phyloP scores from a whole-genome alignment of 53 echinoderm and acorn worm genomes.

The Pentamera pediparva region DNA sequence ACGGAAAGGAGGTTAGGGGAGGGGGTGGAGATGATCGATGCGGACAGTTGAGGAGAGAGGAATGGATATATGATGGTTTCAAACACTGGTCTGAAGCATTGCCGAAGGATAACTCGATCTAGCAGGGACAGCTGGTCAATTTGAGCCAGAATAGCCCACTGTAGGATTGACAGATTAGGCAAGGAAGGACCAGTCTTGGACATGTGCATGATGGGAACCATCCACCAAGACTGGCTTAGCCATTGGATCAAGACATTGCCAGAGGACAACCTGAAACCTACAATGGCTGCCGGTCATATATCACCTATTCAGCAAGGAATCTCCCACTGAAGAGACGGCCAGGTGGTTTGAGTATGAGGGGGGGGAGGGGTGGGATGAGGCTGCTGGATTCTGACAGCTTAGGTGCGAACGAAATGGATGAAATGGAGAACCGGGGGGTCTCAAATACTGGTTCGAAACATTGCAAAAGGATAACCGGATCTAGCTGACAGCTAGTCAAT shows the following conservation, averaged over 20 bases:
- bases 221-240: conserved; percentile 46
- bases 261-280: conserved; percentile 78
- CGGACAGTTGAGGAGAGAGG: conserved; percentile 26
- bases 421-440: too few relatives aligned
- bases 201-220: conserved; percentile 73
- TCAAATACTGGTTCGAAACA: not conserved
- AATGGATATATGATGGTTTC: not conserved
- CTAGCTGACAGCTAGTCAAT: too few relatives aligned
- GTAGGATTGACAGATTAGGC: too few relatives aligned
- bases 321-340: not conserved
- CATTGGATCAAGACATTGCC: conserved; percentile 72
- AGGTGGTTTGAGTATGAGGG: conserved; percentile 17
- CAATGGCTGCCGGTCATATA: conserved; percentile 75
- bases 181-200: conserved; percentile 86
- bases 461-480: too few relatives aligned
- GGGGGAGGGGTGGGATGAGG: conserved; percentile 34
- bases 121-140: too few relatives aligned
- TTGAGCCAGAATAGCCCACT: too few relatives aligned
- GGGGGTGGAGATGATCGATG: conserved; percentile 28
- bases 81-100: not conserved
- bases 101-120: too few relatives aligned
- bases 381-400: conserved; percentile 31
- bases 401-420: conserved; percentile 10
- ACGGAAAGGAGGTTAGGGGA: conserved; percentile 27
- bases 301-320: conserved; percentile 63